Evolutionary conservation across 2,888 invertebrate genomes (phyloP).

Genomic region (Eilema griseolum): DNA sequence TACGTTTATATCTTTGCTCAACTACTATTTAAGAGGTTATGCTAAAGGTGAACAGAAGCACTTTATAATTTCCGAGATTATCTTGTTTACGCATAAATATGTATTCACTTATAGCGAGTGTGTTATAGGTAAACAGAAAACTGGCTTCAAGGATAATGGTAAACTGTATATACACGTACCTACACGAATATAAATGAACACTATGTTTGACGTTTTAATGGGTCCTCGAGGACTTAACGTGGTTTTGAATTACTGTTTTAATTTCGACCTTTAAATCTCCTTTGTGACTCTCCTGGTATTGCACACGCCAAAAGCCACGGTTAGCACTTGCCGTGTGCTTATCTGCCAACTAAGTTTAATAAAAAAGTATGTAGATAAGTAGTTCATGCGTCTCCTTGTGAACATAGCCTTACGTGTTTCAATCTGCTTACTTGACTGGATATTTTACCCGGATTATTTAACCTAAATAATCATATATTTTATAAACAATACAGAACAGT

Average conservation of each 20-base stretch:
- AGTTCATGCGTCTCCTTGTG: too few relatives aligned
- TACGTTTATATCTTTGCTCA: conserved; percentile 10
- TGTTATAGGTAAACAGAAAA: conserved; percentile 33
- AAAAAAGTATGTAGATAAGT: background rate
- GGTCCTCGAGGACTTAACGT: conserved; percentile 20
- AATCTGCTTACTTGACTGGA: too few relatives aligned
- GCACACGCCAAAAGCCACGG: too few relatives aligned
- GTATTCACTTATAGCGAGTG: conserved; percentile 31
- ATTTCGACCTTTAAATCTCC: background rate
- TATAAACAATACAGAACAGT: too few relatives aligned
- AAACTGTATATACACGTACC: conserved; percentile 24
- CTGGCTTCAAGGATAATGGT: conserved; percentile 39
- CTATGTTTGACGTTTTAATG: conserved; percentile 22
- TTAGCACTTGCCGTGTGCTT: too few relatives aligned
- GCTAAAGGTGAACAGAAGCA: conserved; percentile 38
- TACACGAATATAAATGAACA: conserved; percentile 21
- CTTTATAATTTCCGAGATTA: conserved; percentile 42
- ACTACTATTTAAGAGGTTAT: conserved; percentile 26
- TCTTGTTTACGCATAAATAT: conserved; percentile 39
- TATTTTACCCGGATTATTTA: too few relatives aligned
- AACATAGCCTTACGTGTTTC: too few relatives aligned
- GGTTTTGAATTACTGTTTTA: conserved; percentile 8
- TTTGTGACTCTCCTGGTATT: too few relatives aligned
- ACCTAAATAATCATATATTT: too few relatives aligned
- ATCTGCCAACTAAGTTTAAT: too few relatives aligned